phyloP scores from a whole-genome alignment of 2,113 vertebrate genomes.

The Rhinopithecus roxellana region DNA sequence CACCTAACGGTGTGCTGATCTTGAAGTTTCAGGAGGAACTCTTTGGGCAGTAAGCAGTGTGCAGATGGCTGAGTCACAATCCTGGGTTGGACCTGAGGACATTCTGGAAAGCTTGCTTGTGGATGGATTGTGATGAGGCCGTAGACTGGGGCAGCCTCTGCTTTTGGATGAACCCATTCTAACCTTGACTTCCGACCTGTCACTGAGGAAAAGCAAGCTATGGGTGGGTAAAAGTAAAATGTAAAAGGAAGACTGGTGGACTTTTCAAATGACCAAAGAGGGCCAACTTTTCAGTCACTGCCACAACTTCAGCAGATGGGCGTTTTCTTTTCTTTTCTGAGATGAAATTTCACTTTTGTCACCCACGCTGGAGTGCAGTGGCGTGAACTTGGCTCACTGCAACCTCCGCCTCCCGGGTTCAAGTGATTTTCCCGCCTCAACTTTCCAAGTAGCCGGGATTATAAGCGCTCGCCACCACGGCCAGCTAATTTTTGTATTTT shows the following conservation, averaged over 20 bases:
- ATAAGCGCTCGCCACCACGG: too few relatives aligned
- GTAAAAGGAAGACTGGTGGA: background rate
- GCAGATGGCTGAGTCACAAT: background rate
- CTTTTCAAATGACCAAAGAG: conserved; percentile 10
- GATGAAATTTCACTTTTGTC: too few relatives aligned
- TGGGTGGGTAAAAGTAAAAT: background rate
- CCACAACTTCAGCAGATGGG: background rate
- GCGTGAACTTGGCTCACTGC: too few relatives aligned
- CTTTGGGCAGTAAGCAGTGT: background rate
- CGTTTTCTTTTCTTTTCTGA: background rate
- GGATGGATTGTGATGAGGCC: background rate
- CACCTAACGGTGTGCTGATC: background rate
- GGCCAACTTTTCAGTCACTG: background rate
- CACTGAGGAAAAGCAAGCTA: background rate
- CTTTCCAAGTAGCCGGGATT: too few relatives aligned
- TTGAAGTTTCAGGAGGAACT: background rate
- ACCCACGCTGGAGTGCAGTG: too few relatives aligned
- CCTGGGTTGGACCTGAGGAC: background rate
- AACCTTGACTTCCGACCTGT: background rate
- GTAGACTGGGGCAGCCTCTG: background rate
- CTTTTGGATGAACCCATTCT: background rate
- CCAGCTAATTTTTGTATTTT: too few relatives aligned
- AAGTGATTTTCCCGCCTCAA: too few relatives aligned
- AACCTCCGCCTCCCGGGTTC: too few relatives aligned
- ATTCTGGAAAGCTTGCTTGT: background rate